Evolutionary conservation across 30 jellyfish, hydroid and myxozoan species (phyloP).

Genomic region (Haliclystus octoradiatus): DNA sequence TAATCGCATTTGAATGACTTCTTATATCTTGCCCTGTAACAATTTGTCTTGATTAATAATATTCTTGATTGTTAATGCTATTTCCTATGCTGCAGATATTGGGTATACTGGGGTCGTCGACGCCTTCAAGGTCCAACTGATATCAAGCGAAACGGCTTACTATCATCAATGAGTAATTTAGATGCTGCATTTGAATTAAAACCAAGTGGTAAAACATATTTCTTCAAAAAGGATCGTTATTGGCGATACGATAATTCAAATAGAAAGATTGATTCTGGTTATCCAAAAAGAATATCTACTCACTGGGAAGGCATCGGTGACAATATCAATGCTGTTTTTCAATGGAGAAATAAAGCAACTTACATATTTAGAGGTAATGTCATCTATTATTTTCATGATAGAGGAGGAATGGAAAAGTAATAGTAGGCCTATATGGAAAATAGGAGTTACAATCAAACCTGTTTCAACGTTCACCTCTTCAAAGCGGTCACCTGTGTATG

Average conservation of each 20-base stretch:
- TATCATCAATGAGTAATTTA: constrained; percentile 41
- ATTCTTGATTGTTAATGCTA: no score
- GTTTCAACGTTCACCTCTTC: no score
- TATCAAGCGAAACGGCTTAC: constrained; percentile 39
- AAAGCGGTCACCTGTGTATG: no score
- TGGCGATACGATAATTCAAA: constrained; percentile 62
- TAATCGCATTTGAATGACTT: no score
- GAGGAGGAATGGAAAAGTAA: no score
- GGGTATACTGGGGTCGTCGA: constrained; percentile 50
- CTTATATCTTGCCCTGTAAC: no score
- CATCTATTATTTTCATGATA: no score
- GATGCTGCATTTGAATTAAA: constrained; percentile 65
- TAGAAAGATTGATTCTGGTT: constrained; percentile 64
- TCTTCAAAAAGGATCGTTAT: constrained; percentile 61
- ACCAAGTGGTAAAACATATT: constrained; percentile 37
- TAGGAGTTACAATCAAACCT: no score
- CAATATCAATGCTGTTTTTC: constrained; percentile 49
- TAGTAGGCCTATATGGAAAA: no score
- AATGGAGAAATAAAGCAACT: constrained; percentile 47
- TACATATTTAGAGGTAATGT: constrained; percentile 84
- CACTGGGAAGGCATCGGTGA: constrained; percentile 71
- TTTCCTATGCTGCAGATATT: no score
- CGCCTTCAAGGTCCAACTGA: constrained; percentile 37
- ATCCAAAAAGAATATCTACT: constrained; percentile 46
- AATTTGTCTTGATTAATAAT: no score